Conservation (phyloP, 2,888 invertebrate species). For the Epistrophe grossulariae region DNA sequence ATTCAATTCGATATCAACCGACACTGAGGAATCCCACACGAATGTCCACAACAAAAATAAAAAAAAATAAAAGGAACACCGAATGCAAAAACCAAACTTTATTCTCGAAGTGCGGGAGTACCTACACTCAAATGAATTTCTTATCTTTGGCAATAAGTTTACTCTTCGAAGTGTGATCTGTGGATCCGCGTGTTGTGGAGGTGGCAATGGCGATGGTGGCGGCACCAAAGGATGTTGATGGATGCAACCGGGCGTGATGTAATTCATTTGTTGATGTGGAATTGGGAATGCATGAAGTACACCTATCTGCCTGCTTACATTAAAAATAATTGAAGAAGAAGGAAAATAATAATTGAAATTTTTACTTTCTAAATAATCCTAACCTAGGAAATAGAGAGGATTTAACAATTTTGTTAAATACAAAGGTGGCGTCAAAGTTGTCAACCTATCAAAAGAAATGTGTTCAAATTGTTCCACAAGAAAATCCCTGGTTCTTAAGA, state of each 20-base stretch:
- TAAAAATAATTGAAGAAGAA: background rate
- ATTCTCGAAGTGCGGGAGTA: slow-evolving; percentile 57
- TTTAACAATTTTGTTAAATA: background rate
- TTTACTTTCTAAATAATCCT: background rate
- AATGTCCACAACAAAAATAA: background rate
- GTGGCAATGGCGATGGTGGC: slow-evolving; percentile 25
- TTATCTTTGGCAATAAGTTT: slow-evolving; percentile 67
- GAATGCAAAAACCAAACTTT: slow-evolving; percentile 33
- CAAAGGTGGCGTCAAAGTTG: no score
- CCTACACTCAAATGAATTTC: slow-evolving; percentile 58
- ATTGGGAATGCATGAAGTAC: slow-evolving; percentile 6
- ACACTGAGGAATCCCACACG: slow-evolving; percentile 63
- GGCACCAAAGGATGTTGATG: background rate
- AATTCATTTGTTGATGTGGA: slow-evolving; percentile 6
- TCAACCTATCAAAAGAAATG: no score
- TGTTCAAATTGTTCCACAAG: no score
- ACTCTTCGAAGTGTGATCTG: slow-evolving; percentile 68
- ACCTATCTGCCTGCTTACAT: background rate
- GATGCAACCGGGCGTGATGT: background rate
- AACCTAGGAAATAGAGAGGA: background rate
- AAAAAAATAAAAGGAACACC: slow-evolving; percentile 1
- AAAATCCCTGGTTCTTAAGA: no score
- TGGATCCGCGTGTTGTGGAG: slow-evolving; percentile 16
- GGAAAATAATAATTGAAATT: background rate
- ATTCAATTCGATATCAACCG: slow-evolving; percentile 55